phyloP scores from a whole-genome alignment of 1,140 invertebrate species.

The Meteorus sp. region DNA sequence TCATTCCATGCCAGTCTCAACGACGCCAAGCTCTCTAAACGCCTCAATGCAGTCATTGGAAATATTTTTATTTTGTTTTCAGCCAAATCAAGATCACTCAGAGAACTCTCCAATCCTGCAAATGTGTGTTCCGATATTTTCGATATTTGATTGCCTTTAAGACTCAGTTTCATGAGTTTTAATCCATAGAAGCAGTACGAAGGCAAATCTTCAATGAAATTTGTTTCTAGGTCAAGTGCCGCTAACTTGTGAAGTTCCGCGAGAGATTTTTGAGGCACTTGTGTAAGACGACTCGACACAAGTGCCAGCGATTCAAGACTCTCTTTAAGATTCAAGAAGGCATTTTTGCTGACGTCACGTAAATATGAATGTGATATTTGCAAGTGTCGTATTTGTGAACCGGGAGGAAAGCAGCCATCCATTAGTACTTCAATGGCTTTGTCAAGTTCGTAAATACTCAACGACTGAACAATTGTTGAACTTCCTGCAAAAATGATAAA shows the following conservation, averaged over 20 bases:
- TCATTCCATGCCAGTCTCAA: conserved; percentile 83
- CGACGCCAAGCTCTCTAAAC: conserved; percentile 72
- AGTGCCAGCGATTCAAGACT: conserved; percentile 80
- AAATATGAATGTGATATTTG: conserved; percentile 83
- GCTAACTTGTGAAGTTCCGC: conserved; percentile 71
- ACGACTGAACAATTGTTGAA: conserved; percentile 69
- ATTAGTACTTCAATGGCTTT: conserved; percentile 71
- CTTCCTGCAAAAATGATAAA: conserved; percentile 41
- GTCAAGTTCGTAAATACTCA: conserved; percentile 86
- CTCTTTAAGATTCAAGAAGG: conserved; percentile 71
- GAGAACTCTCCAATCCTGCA: conserved; percentile 76
- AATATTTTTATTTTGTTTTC: conserved; percentile 84
- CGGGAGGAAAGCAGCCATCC: conserved; percentile 70
- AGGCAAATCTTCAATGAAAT: conserved; percentile 79
- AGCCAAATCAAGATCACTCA: conserved; percentile 81
- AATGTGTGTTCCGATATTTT: conserved; percentile 83
- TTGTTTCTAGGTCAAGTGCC: conserved; percentile 82
- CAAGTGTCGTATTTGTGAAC: conserved; percentile 75
- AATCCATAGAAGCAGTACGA: conserved; percentile 87
- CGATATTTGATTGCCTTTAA: conserved; percentile 80
- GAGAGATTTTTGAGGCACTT: conserved; percentile 80
- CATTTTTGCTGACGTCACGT: conserved; percentile 73
- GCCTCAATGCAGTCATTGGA: conserved; percentile 75
- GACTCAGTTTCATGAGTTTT: conserved; percentile 77
- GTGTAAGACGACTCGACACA: conserved; percentile 76